Evolutionary conservation across 2,113 vertebrate genomes (phyloP).

Genomic region (Cavia aperea): DNA sequence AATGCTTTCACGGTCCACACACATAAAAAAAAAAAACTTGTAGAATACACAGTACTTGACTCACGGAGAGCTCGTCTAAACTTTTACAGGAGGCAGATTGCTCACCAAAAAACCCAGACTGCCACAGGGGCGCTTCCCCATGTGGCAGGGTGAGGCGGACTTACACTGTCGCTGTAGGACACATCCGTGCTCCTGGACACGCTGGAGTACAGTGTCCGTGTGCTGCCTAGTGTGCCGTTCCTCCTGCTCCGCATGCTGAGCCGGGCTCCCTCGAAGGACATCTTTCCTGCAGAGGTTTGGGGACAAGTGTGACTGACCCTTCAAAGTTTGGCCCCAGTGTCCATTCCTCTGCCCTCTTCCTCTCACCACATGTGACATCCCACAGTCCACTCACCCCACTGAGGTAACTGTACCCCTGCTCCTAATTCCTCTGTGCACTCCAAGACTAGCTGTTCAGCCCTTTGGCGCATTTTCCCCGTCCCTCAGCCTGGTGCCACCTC

Average conservation of each 20-base stretch:
- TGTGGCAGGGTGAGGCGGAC: neutral
- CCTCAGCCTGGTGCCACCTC: neutral
- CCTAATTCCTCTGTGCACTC: neutral
- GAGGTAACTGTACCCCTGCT: fast-evolving
- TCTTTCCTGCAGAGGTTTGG: neutral
- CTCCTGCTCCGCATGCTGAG: constrained; percentile 67
- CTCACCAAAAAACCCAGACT: neutral
- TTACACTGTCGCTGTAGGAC: constrained; percentile 70
- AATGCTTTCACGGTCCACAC: neutral
- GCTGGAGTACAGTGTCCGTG: constrained; percentile 71
- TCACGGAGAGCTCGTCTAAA: neutral
- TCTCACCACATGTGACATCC: fast-evolving
- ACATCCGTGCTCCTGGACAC: constrained; percentile 70
- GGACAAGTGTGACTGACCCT: too few species aligned
- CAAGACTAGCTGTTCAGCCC: fast-evolving
- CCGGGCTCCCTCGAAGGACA: constrained; percentile 53
- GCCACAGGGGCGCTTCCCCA: fast-evolving
- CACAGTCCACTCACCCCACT: fast-evolving
- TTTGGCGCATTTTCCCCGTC: fast-evolving
- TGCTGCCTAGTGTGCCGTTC: constrained; percentile 67
- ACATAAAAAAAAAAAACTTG: neutral
- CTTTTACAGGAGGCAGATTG: neutral
- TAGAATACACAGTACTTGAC: fast-evolving
- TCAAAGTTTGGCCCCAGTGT: fast-evolving
- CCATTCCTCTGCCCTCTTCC: too few species aligned